Evolutionary conservation across 2,797 vertebrate genomes (phyloP).

Genomic region (Pangasius macronema): DNA sequence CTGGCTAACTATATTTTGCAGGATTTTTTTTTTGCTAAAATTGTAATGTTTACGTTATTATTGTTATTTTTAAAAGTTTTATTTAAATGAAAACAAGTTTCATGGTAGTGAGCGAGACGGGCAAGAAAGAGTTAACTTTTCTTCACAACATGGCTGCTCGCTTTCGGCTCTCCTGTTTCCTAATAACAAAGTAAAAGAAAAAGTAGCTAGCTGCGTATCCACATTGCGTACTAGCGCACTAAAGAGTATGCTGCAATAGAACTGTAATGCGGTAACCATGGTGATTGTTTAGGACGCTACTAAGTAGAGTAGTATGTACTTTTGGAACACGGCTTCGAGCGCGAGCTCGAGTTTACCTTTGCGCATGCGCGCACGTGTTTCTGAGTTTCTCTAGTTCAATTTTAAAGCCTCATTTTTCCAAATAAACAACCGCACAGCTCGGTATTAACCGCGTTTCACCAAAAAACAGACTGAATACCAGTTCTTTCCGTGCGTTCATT

Average conservation of each 20-base stretch:
- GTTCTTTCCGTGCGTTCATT: background rate
- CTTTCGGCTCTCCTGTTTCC: conserved; percentile 16
- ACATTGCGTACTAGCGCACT: background rate
- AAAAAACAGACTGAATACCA: background rate
- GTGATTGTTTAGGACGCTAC: background rate
- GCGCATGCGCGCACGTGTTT: background rate
- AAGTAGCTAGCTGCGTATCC: background rate
- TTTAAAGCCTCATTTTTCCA: background rate
- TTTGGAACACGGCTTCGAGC: background rate
- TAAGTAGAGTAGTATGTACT: background rate
- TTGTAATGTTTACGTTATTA: background rate
- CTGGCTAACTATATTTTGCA: background rate
- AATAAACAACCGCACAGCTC: background rate
- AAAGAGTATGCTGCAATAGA: background rate
- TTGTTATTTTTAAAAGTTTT: background rate
- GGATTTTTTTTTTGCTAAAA: no score
- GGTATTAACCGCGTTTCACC: background rate
- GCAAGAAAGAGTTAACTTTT: conserved; percentile 24
- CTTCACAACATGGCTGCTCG: conserved; percentile 50
- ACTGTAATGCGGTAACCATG: background rate
- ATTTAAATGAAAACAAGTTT: background rate
- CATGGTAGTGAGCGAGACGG: background rate
- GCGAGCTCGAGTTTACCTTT: background rate
- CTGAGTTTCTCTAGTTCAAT: background rate
- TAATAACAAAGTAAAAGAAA: background rate